Base-by-base conservation (phyloP, 2,797 vertebrate species). In the Chromis chromis region DNA sequence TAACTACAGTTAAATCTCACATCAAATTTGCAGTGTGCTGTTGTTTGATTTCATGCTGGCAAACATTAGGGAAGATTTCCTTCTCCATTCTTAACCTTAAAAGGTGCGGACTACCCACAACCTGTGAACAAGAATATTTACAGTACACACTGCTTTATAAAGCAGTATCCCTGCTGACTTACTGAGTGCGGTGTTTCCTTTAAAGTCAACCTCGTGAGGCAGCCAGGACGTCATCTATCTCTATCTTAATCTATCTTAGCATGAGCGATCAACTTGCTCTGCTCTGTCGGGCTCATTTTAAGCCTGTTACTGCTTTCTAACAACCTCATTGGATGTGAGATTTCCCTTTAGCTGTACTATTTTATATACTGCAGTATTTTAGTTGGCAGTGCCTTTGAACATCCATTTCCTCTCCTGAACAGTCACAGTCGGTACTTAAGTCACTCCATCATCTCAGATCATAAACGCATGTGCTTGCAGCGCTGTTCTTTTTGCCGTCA, bases 401-500 rank as follows among this genome's bases (percentile, higher is more conserved):
- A 81, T 69, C 52, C 59, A 84, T 79, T 86, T 89, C 85, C 81
- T 81, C 50, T 71, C 73, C 66, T 79, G 76, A 87, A 56, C 31
- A 65, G 78, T 88, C 78, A 60, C 65, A 77, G 60, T 21, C 17
- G 60, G 54, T 46, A 72, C 65, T 83, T 36, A 0, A 74, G 52
- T 66, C 58, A 19, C 70, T 88, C 70, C 40, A 80, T 88, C 78
- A 88, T 58, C 54, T 55, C 40, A 33, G 40, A 62, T 76, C 61
- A 77, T 78, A 58, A 85, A 82, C 0, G 10, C 21, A 28, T 46
- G 54, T 28, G 49, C 27, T 42, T 17, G 14, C 59, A 27, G 49
- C 5, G 22, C 10, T 10, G 11, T 27, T 72, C 46, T 28, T 49
- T 57, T 70, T 36, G 55, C 19, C 36, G 14, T 49, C 19, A 65